phyloP scores from a whole-genome alignment of 2,888 invertebrate species.

The Drosophila villosipedis region DNA sequence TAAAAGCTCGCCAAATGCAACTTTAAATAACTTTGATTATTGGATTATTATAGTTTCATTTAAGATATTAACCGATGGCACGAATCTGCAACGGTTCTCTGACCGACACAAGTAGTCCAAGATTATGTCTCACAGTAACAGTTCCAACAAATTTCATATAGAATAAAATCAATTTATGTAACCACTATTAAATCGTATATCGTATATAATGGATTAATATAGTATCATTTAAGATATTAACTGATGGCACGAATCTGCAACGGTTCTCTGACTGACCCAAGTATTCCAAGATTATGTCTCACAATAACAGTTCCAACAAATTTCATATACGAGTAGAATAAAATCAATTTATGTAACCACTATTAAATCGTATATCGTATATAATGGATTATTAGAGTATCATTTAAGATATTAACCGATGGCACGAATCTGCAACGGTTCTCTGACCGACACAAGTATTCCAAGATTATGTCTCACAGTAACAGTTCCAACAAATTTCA shows the following conservation, averaged over 20 bases:
- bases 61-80: not conserved
- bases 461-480: not conserved
- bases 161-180: not conserved
- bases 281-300: no score
- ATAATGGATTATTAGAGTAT: no score
- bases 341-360: no score
- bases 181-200: not conserved
- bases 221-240: not conserved
- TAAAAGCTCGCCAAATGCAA: not conserved
- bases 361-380: not conserved
- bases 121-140: not conserved
- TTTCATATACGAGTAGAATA: no score
- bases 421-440: not conserved
- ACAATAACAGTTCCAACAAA: no score
- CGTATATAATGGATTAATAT: not conserved
- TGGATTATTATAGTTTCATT: not conserved
- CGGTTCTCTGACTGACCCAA: no score
- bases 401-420: no score
- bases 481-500: not conserved
- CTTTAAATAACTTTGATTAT: not conserved
- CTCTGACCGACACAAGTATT: not conserved
- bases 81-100: not conserved
- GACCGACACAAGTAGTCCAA: not conserved
- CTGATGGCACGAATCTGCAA: not conserved
- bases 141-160: not conserved